Conservation (phyloP, 2,113 vertebrate genomes). For the Empidonax traillii region DNA sequence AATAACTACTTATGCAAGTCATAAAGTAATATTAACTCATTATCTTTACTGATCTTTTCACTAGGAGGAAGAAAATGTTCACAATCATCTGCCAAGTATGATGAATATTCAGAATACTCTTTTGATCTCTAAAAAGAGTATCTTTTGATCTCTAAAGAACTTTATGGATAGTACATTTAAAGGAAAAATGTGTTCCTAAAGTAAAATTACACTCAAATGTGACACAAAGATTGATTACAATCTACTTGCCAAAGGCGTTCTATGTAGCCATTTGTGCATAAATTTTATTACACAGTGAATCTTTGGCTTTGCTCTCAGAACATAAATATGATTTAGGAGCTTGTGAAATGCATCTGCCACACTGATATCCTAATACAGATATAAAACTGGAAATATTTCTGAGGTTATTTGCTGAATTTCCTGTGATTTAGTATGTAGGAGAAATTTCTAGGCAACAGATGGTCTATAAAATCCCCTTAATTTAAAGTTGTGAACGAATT, state of each 20-base stretch:
- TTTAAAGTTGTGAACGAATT: background rate
- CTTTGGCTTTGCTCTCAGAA: background rate
- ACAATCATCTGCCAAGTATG: background rate
- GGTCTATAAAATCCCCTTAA: background rate
- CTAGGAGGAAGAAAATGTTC: background rate
- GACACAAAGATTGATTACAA: background rate
- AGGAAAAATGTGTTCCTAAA: background rate
- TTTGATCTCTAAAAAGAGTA: background rate
- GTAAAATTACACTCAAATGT: background rate
- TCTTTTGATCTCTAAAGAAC: background rate
- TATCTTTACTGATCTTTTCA: background rate
- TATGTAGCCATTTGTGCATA: background rate
- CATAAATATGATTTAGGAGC: background rate
- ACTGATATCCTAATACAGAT: background rate
- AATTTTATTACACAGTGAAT: background rate
- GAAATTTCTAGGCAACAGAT: background rate
- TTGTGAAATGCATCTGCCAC: background rate
- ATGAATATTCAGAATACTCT: background rate
- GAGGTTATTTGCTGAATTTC: background rate
- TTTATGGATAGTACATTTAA: background rate
- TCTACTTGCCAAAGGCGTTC: background rate
- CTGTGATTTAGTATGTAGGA: background rate
- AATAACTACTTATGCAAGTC: background rate
- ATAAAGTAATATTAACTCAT: background rate
- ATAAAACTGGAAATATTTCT: background rate